phyloP scores from a whole-genome alignment of 2,113 vertebrate genomes.

The Phalacrocorax brasilianus region DNA sequence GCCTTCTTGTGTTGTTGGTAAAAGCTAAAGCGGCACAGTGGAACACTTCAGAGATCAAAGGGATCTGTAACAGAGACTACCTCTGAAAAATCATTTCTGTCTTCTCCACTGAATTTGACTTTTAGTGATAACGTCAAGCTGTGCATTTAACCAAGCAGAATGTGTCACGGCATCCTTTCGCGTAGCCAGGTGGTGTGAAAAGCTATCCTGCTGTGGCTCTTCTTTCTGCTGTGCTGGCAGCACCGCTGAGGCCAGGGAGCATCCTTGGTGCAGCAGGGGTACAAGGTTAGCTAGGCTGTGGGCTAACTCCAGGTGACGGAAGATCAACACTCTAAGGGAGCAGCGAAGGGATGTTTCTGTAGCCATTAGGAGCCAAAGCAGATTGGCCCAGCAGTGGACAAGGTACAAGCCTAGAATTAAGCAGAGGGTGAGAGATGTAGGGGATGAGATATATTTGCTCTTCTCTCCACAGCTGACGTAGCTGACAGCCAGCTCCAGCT shows the following conservation, averaged over 20 bases:
- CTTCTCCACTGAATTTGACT: neutral
- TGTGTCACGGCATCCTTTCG: neutral
- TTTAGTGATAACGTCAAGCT: neutral
- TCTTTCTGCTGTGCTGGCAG: neutral
- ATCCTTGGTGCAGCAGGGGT: neutral
- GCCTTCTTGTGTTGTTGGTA: neutral
- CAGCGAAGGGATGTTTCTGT: neutral
- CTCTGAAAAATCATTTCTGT: neutral
- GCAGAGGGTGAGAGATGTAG: neutral
- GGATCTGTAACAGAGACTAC: neutral
- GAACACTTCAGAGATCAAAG: neutral
- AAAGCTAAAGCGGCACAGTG: neutral
- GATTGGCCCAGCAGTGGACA: neutral
- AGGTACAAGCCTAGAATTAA: neutral
- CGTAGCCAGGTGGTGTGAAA: neutral
- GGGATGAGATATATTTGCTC: neutral
- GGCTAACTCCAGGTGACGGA: neutral
- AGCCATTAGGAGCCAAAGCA: neutral
- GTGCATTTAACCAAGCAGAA: neutral
- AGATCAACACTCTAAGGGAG: neutral
- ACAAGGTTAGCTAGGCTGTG: neutral
- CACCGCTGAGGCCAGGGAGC: neutral
- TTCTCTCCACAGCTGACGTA: neutral
- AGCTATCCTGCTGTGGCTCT: neutral
- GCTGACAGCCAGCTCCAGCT: neutral